These are phyloP conservation scores for Pyrocoelia pectoralis DNA, from an alignment of 2,888 invertebrate species.

Conservation along the genomic window DNA sequence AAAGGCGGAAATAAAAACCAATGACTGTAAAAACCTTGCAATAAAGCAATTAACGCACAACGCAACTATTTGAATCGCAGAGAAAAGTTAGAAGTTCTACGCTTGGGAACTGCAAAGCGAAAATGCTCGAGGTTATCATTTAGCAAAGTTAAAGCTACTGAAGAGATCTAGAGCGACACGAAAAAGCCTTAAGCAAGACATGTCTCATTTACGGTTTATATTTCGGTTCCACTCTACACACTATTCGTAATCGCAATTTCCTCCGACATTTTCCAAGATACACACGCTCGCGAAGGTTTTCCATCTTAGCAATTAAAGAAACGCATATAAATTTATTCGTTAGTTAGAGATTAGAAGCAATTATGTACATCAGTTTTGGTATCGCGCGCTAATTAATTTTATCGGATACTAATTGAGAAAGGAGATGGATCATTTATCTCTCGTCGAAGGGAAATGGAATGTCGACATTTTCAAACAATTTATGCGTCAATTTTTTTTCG, in stretches of 20 bases:
- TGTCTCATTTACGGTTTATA: slow-evolving; percentile 20
- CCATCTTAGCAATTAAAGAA: not conserved
- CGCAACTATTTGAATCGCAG: not conserved
- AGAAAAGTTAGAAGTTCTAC: slow-evolving; percentile 3
- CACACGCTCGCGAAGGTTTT: too few species aligned
- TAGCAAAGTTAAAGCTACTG: slow-evolving; percentile 24
- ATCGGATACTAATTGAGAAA: too few species aligned
- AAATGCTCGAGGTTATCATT: slow-evolving; percentile 29
- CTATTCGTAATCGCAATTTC: not conserved
- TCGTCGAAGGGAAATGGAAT: not conserved
- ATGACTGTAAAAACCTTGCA: too few species aligned
- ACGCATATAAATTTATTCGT: not conserved
- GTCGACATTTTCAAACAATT: not conserved
- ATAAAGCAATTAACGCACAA: not conserved
- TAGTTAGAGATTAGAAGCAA: too few species aligned
- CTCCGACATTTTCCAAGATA: not conserved
- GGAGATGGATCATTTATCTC: too few species aligned
- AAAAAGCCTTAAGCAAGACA: slow-evolving; percentile 21
- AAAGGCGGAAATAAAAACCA: too few species aligned
- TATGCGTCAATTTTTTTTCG: not conserved
- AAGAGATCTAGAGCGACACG: slow-evolving; percentile 20
- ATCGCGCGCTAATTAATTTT: too few species aligned
- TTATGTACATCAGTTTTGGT: too few species aligned
- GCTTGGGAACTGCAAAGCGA: slow-evolving; percentile 12
- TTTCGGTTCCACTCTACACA: slow-evolving; percentile 22